phyloP scores from a whole-genome alignment of 2,888 invertebrate genomes.

The Choristoneura rosaceana region DNA sequence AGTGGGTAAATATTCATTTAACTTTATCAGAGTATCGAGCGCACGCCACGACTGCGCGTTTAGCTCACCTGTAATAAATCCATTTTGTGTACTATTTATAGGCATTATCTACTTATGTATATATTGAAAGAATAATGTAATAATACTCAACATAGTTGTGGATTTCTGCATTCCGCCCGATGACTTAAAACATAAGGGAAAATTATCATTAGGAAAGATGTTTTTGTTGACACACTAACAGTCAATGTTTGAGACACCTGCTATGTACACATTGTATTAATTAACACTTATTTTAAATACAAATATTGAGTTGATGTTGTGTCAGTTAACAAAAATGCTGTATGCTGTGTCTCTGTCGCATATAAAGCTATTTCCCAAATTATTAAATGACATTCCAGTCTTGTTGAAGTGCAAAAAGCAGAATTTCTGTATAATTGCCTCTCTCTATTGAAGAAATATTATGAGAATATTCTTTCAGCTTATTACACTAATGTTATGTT shows the following conservation, averaged over 20 bases:
- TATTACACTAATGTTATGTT: conserved; percentile 1
- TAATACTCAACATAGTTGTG: conserved; percentile 86
- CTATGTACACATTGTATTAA: conserved; percentile 59
- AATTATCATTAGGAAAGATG: conserved; percentile 73
- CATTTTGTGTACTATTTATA: conserved; percentile 77
- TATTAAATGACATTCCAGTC: conserved; percentile 83
- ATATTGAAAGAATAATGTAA: conserved; percentile 73
- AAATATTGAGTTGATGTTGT: conserved; percentile 59
- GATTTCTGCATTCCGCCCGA: conserved; percentile 86
- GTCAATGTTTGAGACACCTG: conserved; percentile 63
- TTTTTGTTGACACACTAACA: conserved; percentile 65
- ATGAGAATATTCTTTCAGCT: conserved; percentile 20
- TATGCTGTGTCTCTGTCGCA: conserved; percentile 55
- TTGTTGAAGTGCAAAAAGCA: conserved; percentile 78
- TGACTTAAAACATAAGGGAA: conserved; percentile 83
- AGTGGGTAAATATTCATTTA: conserved; percentile 57
- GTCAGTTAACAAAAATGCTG: conserved; percentile 59
- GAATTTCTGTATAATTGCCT: conserved; percentile 59
- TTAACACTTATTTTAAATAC: conserved; percentile 53
- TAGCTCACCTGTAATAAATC: conserved; percentile 73
- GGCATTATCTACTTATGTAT: conserved; percentile 81
- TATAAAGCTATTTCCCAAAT: conserved; percentile 75
- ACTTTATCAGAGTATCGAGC: conserved; percentile 65
- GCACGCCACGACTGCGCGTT: conserved; percentile 59
- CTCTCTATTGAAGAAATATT: conserved; percentile 46